Evolutionary conservation across 53 echinoderm and acorn worm genomes (phyloP).

Genomic region (Apostichopus leukothele): DNA sequence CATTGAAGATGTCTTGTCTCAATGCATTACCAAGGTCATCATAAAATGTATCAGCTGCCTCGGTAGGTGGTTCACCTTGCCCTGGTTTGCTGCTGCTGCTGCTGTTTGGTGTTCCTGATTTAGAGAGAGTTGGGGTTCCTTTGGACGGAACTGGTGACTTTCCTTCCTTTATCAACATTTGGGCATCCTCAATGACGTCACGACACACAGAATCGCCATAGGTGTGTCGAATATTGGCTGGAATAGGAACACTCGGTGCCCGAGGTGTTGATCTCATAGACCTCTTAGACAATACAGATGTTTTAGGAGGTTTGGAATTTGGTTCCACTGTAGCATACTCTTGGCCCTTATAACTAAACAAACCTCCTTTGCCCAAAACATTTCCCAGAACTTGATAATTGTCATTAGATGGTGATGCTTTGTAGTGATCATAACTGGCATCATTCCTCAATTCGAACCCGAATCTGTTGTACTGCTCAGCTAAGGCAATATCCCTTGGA

Average conservation of each 20-base stretch:
- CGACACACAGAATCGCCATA: conserved; percentile 75
- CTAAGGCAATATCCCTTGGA: conserved; percentile 74
- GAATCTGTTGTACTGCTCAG: conserved; percentile 74
- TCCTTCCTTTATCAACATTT: neutral
- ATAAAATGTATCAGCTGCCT: conserved; percentile 63
- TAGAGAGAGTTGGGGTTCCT: neutral
- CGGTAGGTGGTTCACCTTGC: neutral
- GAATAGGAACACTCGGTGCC: conserved; percentile 58
- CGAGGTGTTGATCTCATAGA: neutral
- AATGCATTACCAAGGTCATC: conserved; percentile 76
- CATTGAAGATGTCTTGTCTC: conserved; percentile 88
- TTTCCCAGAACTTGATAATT: conserved; percentile 67
- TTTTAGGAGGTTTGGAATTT: conserved; percentile 11
- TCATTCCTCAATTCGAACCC: conserved; percentile 61
- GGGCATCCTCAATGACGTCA: conserved; percentile 52
- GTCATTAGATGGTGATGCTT: conserved; percentile 51
- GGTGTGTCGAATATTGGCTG: conserved; percentile 73
- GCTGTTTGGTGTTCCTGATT: conserved; percentile 11
- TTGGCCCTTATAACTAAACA: conserved; percentile 64
- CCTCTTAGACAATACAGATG: neutral
- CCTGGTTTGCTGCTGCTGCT: neutral
- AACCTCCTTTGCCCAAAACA: conserved; percentile 68
- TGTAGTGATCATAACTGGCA: conserved; percentile 64
- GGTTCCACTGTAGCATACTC: conserved; percentile 47
- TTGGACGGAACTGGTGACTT: conserved; percentile 11